Evolutionary conservation across 2,888 invertebrate species (phyloP), one percentile per base, ranked within the genome.

Genomic region (Blastobasis adustella): DNA sequence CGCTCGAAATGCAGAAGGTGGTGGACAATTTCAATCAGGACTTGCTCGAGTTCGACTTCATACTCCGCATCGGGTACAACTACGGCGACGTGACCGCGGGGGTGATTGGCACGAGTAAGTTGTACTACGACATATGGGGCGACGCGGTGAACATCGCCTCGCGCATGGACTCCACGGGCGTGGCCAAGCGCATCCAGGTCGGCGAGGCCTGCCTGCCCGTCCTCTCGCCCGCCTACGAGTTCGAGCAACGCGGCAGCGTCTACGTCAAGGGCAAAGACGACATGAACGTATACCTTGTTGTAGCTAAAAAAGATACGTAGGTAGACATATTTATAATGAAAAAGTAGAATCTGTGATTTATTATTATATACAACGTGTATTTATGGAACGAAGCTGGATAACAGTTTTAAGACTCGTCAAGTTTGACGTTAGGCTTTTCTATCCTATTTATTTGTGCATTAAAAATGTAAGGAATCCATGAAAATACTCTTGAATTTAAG

Each of bases 41-140:
- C 76, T 86, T 99, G 60, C 90, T 98, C 40, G 96, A 96, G 58
- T 98, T 98, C 71, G 95, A 96, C 75, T 91, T 97, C 53, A 94
- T 96, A 47, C 82, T 97, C 41, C 90, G 95, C 56, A 94, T 97
- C 56, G 98, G 98, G 3, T 96, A 93, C 71, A 98, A 98, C 81
- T 95, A 94, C 64, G 98, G 98, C 0, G 98, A 98, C 63, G 97
- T 99, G 0, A 98, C 98, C 0, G 98, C 98, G 0, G 98, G 98
- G 1, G 95, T 99, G 4, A 98, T 99, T 50, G 98, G 98, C 0
- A 98, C 98, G 6, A 96, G 96, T 1, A 99, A 98, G 73, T 87
- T 99, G 55, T 96, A 97, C 76, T 99, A 98, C 68, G 98, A 98
- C 77, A 98, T 98, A 65, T 99, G 98, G 98, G 98, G 98, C 0